Evolutionary conservation across 2,888 invertebrate genomes (phyloP).

Genomic region (Harpagoxenus sublaevis): DNA sequence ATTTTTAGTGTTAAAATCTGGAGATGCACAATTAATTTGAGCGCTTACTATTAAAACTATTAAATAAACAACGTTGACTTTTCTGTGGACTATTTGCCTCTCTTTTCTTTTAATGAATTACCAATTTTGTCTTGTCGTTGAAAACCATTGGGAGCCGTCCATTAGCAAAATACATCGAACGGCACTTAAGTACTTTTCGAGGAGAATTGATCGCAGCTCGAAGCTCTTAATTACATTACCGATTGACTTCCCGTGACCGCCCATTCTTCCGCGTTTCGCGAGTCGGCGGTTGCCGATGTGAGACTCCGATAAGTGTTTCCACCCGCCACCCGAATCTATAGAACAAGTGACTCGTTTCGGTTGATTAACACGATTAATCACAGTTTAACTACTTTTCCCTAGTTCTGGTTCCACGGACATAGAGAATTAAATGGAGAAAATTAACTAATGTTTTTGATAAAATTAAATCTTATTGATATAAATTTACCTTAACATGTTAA

Average conservation of each 20-base stretch:
- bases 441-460: background rate
- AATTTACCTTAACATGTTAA: background rate
- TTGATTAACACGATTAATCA: slow-evolving; percentile 20
- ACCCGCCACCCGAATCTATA: background rate
- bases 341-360: slow-evolving; percentile 8
- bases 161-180: slow-evolving; percentile 44
- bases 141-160: slow-evolving; percentile 18
- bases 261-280: slow-evolving; percentile 36
- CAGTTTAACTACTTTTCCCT: slow-evolving; percentile 6
- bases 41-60: background rate
- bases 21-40: background rate
- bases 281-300: slow-evolving; percentile 9
- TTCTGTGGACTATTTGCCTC: background rate
- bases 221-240: slow-evolving; percentile 49
- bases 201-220: slow-evolving; percentile 39
- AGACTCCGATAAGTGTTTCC: slow-evolving; percentile 37
- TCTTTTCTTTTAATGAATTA: slow-evolving; percentile 28
- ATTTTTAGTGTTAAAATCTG: background rate
- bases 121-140: slow-evolving; percentile 9
- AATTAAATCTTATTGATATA: background rate
- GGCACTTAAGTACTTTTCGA: slow-evolving; percentile 38
- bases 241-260: slow-evolving; percentile 41
- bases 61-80: background rate
- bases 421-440: slow-evolving; percentile 6
- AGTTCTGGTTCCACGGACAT: slow-evolving; percentile 2